Percentiles rank a stretch among this genome's conserved stretches.
Conservation (phyloP, 2,888 invertebrate genomes). For the Nemapogon koenigi region DNA sequence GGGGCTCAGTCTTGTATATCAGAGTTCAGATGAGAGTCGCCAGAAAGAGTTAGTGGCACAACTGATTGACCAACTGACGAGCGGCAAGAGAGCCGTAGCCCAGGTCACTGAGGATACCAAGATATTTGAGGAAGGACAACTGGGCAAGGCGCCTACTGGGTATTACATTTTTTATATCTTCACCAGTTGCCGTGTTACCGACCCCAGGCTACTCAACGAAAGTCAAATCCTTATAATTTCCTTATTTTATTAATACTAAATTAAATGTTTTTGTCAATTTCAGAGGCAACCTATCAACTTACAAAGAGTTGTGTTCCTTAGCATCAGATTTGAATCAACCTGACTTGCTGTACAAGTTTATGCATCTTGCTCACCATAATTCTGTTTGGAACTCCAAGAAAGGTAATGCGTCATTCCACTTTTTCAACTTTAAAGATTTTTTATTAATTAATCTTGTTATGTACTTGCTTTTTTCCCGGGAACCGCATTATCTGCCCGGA, state of each 20-base stretch:
- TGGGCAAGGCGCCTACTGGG: constrained; percentile 89
- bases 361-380: constrained; percentile 95
- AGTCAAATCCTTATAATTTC: not conserved
- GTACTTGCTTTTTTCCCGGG: no score
- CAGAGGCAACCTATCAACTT: constrained; percentile 89
- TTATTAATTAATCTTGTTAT: no score
- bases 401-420: no score
- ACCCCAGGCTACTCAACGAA: not conserved
- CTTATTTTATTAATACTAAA: not conserved
- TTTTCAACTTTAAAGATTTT: no score
- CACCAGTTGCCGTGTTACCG: not conserved
- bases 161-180: constrained; percentile 27
- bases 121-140: constrained; percentile 86
- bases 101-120: constrained; percentile 84
- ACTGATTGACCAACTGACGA: constrained; percentile 82
- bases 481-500: no score
- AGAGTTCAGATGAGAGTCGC: constrained; percentile 75
- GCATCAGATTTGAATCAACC: constrained; percentile 95
- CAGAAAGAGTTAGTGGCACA: constrained; percentile 76
- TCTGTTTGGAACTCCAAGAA: constrained; percentile 94
- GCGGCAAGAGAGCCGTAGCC: constrained; percentile 75
- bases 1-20: constrained; percentile 87
- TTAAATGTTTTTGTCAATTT: constrained; percentile 23
- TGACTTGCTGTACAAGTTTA: constrained; percentile 93
- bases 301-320: constrained; percentile 91